Conservation (phyloP, 2,113 vertebrate genomes). For the Oxyura jamaicensis region DNA sequence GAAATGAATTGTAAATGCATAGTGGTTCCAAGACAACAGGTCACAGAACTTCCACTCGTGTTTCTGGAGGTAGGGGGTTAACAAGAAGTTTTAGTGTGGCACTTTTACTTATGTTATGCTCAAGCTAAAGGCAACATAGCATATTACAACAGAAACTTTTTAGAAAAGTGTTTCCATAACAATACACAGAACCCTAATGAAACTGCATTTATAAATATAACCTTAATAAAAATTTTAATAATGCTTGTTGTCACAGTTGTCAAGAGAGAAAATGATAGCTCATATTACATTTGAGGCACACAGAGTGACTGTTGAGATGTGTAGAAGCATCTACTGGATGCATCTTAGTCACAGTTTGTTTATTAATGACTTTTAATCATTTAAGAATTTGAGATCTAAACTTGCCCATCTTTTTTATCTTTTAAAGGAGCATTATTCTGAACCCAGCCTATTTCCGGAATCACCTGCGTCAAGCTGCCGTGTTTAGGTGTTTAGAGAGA, state of each 20-base stretch:
- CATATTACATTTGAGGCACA: background rate
- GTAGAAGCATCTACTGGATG: background rate
- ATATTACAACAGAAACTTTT: background rate
- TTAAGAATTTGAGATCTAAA: conserved; percentile 4
- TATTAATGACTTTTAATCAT: conserved; percentile 23
- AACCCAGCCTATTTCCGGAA: conserved; percentile 81
- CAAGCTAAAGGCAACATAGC: background rate
- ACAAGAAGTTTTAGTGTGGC: background rate
- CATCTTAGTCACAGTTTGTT: background rate
- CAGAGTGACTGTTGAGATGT: background rate
- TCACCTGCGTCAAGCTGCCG: conserved; percentile 79
- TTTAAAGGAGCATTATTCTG: conserved; percentile 78
- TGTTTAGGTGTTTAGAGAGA: conserved; percentile 77
- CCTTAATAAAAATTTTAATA: conserved; percentile 54
- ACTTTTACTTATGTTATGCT: background rate
- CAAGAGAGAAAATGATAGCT: background rate
- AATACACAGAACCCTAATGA: conserved; percentile 29
- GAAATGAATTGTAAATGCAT: background rate
- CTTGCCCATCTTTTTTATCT: conserved; percentile 35
- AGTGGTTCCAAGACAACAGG: background rate
- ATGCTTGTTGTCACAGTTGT: conserved; percentile 39
- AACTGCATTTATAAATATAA: conserved; percentile 43
- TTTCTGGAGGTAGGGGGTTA: background rate
- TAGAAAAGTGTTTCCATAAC: background rate
- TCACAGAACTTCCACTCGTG: background rate